phyloP scores from a whole-genome alignment of 2,113 vertebrate genomes.

The Daubentonia madagascariensis region DNA sequence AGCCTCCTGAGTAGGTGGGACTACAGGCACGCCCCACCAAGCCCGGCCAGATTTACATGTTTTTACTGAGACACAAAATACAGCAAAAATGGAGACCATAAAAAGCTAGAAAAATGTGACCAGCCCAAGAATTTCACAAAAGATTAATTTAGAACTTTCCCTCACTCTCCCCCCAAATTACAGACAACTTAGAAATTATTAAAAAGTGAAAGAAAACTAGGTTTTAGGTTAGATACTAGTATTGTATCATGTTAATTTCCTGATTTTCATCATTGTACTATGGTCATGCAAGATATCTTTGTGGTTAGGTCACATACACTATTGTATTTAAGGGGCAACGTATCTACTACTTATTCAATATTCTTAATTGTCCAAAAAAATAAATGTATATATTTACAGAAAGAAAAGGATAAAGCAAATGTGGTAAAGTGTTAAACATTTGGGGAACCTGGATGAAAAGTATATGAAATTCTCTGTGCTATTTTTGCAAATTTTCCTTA shows the following conservation, averaged over 20 bases:
- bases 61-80: constrained; percentile 6
- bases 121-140: neutral
- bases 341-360: neutral
- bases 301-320: neutral
- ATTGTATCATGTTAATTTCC: neutral
- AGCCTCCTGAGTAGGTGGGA: too few relatives aligned
- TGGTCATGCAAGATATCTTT: neutral
- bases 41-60: neutral
- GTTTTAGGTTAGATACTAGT: neutral
- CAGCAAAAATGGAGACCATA: neutral
- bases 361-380: neutral
- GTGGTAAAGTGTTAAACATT: neutral
- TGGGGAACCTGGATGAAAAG: neutral
- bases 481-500: neutral
- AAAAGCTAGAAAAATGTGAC: constrained; percentile 1
- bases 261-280: neutral
- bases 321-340: neutral
- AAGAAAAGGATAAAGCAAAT: neutral
- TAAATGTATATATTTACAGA: neutral
- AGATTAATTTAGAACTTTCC: neutral
- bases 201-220: constrained; percentile 6
- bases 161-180: neutral
- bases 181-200: neutral
- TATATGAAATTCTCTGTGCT: neutral
- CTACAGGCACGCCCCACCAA: too few relatives aligned